Evolutionary conservation across 2,113 vertebrate genomes (phyloP).

Genomic region (Fregetta grallaria): DNA sequence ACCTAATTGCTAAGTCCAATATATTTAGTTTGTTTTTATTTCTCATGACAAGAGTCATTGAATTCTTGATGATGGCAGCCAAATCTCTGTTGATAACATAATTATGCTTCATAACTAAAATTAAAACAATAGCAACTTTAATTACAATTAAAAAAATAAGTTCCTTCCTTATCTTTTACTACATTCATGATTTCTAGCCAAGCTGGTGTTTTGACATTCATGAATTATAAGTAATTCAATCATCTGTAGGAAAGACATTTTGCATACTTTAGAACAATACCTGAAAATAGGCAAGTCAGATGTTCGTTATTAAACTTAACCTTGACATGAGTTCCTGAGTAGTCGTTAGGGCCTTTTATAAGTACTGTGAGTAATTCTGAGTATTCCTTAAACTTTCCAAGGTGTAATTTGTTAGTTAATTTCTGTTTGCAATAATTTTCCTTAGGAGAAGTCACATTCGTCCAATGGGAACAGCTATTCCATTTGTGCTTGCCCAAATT

Average conservation of each 20-base stretch:
- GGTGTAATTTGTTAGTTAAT: neutral
- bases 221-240: neutral
- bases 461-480: neutral
- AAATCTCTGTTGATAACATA: neutral
- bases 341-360: neutral
- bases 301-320: neutral
- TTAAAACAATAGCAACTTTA: neutral
- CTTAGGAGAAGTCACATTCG: neutral
- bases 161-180: neutral
- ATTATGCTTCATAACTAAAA: neutral
- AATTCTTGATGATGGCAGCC: neutral
- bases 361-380: neutral
- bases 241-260: neutral
- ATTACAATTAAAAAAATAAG: neutral
- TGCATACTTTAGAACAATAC: neutral
- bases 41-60: neutral
- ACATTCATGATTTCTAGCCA: neutral
- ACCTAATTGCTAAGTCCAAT: neutral
- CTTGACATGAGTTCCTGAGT: neutral
- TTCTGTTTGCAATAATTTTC: neutral
- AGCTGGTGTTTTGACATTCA: neutral
- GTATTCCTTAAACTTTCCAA: neutral
- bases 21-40: neutral
- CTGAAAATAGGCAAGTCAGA: neutral
- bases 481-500: neutral